Evolutionary conservation across 2,888 invertebrate genomes (phyloP).

Genomic region (Aphrophora alni): DNA sequence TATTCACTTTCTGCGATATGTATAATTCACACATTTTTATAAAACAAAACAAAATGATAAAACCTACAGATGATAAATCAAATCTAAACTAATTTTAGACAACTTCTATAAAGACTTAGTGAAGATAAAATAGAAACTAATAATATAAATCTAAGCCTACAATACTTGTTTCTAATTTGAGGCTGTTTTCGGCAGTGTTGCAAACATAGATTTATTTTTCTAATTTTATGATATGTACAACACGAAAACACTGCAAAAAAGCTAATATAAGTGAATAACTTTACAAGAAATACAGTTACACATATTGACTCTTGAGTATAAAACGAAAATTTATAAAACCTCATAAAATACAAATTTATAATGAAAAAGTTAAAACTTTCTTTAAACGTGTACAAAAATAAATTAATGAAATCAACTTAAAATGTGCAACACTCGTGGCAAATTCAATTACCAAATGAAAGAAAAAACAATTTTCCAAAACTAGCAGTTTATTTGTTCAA

Average conservation of each 20-base stretch:
- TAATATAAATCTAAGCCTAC: neutral
- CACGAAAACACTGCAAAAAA: neutral
- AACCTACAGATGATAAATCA: neutral
- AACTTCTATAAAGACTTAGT: neutral
- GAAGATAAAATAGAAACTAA: neutral
- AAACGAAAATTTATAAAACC: too few relatives aligned
- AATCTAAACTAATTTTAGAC: neutral
- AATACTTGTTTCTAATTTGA: neutral
- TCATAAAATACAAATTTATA: too few relatives aligned
- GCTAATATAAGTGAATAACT: neutral
- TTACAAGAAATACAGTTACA: too few relatives aligned
- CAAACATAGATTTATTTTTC: neutral
- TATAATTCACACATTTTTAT: neutral
- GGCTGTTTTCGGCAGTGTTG: conserved; percentile 9
- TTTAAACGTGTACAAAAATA: too few relatives aligned
- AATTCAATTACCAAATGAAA: too few relatives aligned
- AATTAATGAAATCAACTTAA: too few relatives aligned
- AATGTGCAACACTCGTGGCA: too few relatives aligned
- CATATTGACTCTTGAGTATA: too few relatives aligned
- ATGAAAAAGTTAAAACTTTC: too few relatives aligned
- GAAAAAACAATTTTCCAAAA: too few relatives aligned
- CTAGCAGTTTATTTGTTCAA: too few relatives aligned
- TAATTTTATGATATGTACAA: neutral
- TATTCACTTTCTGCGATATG: neutral
- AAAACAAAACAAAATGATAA: neutral